phyloP scores from a whole-genome alignment of 2,797 vertebrate genomes.

The Tangara arthus region DNA sequence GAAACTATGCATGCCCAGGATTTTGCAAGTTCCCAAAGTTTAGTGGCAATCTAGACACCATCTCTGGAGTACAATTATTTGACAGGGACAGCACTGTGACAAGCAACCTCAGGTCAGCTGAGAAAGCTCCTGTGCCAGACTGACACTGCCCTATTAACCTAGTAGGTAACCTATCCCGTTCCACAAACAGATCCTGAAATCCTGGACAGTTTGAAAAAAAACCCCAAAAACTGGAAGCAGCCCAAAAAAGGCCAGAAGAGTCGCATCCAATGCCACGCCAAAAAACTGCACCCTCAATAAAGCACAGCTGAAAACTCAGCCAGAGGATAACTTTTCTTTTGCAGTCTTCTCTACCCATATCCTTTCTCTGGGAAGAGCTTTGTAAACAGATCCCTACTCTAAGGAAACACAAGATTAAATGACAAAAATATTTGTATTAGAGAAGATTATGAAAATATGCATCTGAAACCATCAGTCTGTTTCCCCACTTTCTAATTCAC shows the following conservation, averaged over 20 bases:
- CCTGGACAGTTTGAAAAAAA: neutral
- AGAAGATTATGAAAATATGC: neutral
- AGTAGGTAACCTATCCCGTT: neutral
- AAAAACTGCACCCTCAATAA: neutral
- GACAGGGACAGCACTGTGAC: neutral
- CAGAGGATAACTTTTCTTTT: neutral
- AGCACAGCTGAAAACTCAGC: neutral
- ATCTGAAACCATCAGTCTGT: neutral
- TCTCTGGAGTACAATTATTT: neutral
- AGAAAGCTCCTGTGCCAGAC: neutral
- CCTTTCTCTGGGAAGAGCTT: neutral
- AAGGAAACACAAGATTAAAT: neutral
- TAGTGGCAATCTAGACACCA: neutral
- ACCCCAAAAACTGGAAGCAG: neutral
- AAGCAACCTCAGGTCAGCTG: neutral
- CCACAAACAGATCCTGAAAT: neutral
- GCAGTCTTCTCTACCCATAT: neutral
- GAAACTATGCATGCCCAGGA: neutral
- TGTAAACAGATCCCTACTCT: neutral
- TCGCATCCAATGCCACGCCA: neutral
- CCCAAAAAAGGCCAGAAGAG: neutral
- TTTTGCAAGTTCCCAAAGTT: neutral
- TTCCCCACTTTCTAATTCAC: neutral
- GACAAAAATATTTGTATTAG: neutral
- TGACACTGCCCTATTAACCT: neutral